Evolutionary conservation across 2,888 invertebrate genomes (phyloP).

Genomic region (Cataglyphis cursor): DNA sequence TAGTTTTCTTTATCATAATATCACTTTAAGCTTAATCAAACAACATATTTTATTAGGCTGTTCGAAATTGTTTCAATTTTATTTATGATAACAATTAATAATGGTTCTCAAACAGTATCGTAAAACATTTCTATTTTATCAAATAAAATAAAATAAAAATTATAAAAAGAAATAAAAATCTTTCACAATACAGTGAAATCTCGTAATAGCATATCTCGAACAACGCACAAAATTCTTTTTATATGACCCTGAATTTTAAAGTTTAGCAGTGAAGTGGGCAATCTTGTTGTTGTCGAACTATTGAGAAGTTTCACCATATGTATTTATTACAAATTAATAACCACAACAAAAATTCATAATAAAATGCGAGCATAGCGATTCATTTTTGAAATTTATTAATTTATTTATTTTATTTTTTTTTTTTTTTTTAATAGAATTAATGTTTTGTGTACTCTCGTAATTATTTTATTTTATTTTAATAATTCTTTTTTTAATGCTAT

Average conservation of each 20-base stretch:
- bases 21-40: neutral
- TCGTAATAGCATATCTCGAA: too few species aligned
- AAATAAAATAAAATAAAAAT: neutral
- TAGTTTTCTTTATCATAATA: neutral
- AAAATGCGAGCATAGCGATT: too few species aligned
- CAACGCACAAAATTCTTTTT: too few species aligned
- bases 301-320: too few species aligned
- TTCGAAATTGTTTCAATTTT: neutral
- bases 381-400: too few species aligned
- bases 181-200: neutral
- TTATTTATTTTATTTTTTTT: too few species aligned
- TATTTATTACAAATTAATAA: too few species aligned
- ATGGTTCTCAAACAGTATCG: neutral
- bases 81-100: neutral
- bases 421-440: neutral
- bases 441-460: neutral
- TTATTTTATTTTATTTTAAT: too few species aligned
- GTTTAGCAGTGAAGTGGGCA: too few species aligned
- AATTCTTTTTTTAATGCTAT: neutral
- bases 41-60: neutral
- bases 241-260: too few species aligned
- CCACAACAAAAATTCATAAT: too few species aligned
- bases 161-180: neutral
- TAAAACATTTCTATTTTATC: neutral
- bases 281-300: too few species aligned